Base-by-base conservation (phyloP, 1,140 invertebrate species). In the Luehdorfia chinensis region DNA sequence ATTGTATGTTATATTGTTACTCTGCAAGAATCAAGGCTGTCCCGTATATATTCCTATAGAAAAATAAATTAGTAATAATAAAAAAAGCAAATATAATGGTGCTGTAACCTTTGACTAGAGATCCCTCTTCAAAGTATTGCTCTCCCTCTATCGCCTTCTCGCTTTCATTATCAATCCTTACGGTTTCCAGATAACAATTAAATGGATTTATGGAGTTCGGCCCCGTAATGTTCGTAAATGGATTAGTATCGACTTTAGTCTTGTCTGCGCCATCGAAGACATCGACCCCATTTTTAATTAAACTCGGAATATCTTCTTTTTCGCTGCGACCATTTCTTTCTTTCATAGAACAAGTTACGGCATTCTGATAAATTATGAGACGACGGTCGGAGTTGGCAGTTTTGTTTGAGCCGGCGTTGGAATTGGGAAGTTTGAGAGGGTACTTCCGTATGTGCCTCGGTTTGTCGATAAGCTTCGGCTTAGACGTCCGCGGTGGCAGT, bases 401-500 rank as follows among this genome's bases (percentile, higher is more conserved):
- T 37, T 33, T 43, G 1, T 32, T 31, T 31, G 11, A 19, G 8
- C 2, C 21, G 0, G n/a, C 23, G 9, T 47, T 13, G 0, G 45
- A 50, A 0, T 45, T 44, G 0, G 73, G 70, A 12, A 83, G 7
- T 23, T 66, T 64, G 2, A 85, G 39, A 0, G 81, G 81, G 41
- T 85, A 70, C 33, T 76, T 79, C 3, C 81, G 51, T n/a, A 81
- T 55, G 39, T 85, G 81, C 2, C 81, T 55, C 2, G 75, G 77
- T 18, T 74, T 79, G 48, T 85, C 78, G 0, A 85, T 61, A 1
- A 85, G 46, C 47, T 78, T 76, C 0, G 78, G 70, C 37, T 85
- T 83, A 4, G 51, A 73, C 0, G 65, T 53, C 8, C 75, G 51
- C 0, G 78, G 78, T 5, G 81, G 81, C 1, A 85, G 44, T 0